phyloP scores from a whole-genome alignment of 2,113 vertebrate species.

The Osmerus mordax region DNA sequence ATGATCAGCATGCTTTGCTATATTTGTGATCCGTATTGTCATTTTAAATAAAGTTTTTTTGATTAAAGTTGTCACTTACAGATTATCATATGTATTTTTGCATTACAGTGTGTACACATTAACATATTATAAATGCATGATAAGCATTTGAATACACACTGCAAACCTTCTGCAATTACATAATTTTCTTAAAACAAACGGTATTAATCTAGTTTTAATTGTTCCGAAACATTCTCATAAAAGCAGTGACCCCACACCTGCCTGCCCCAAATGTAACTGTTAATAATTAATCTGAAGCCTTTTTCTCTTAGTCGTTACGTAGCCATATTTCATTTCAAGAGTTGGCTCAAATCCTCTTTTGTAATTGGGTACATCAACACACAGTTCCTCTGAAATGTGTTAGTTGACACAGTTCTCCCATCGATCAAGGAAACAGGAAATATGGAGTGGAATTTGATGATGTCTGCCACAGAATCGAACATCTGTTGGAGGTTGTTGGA shows the following conservation, averaged over 20 bases:
- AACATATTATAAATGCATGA: conserved; percentile 5
- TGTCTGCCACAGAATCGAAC: conserved; percentile 84
- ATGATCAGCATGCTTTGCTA: too few relatives aligned
- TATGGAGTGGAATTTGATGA: conserved; percentile 82
- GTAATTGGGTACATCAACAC: conserved; percentile 72
- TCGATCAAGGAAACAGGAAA: conserved; percentile 83
- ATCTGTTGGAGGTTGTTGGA: conserved; percentile 66
- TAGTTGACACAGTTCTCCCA: conserved; percentile 65
- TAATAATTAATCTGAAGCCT: too few relatives aligned
- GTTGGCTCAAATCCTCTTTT: conserved; percentile 47
- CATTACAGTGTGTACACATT: not conserved
- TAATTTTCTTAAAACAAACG: too few relatives aligned
- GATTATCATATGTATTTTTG: not conserved
- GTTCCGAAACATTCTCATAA: too few relatives aligned
- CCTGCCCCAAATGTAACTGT: too few relatives aligned
- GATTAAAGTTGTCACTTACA: too few relatives aligned
- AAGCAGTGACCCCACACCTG: too few relatives aligned
- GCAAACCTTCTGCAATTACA: too few relatives aligned
- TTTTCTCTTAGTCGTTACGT: not conserved
- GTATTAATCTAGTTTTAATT: too few relatives aligned
- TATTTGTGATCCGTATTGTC: too few relatives aligned
- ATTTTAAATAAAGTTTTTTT: too few relatives aligned
- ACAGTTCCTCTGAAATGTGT: conserved; percentile 68
- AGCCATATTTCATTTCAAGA: conserved; percentile 45
- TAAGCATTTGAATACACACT: too few relatives aligned